Percentiles rank a stretch among this genome's conserved stretches.
phyloP scores from a whole-genome alignment of 1,140 invertebrate genomes.

The Bombyx mandarina region DNA sequence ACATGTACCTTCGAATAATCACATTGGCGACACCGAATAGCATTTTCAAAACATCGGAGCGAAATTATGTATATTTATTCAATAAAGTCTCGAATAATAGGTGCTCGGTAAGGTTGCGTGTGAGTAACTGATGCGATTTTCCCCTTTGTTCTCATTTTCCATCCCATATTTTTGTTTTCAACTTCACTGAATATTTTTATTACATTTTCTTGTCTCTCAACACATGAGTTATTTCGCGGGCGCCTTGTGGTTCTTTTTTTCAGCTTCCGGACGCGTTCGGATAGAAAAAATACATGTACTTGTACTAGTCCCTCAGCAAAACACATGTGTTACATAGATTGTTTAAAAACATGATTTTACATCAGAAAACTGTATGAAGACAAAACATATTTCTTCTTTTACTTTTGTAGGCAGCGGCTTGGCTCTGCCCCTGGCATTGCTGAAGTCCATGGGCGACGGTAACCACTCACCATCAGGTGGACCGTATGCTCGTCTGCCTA shows the following conservation, averaged over 20 bases:
- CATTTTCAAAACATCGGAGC: slow-evolving; percentile 39
- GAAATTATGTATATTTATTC: slow-evolving; percentile 65
- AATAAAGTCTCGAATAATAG: slow-evolving; percentile 54
- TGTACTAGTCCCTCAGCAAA: slow-evolving; percentile 9
- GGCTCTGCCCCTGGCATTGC: too few relatives aligned
- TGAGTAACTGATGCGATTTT: slow-evolving; percentile 44
- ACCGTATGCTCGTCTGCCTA: too few relatives aligned
- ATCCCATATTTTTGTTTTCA: slow-evolving; percentile 54
- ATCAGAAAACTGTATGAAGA: too few relatives aligned
- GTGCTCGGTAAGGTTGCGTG: slow-evolving; percentile 28
- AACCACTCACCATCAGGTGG: too few relatives aligned
- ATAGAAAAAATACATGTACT: slow-evolving; percentile 21
- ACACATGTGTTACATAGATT: not conserved
- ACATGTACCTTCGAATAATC: too few relatives aligned
- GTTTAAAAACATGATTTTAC: too few relatives aligned
- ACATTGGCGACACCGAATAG: not conserved
- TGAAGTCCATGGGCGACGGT: too few relatives aligned
- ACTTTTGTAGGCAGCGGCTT: too few relatives aligned
- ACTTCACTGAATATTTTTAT: slow-evolving; percentile 52
- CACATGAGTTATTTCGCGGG: slow-evolving; percentile 36
- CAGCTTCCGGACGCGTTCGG: slow-evolving; percentile 17
- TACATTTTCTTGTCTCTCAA: slow-evolving; percentile 47
- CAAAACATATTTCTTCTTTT: too few relatives aligned
- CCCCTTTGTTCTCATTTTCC: slow-evolving; percentile 46
- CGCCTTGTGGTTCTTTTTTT: slow-evolving; percentile 21